Base-by-base conservation (phyloP, 2,797 vertebrate genomes). In the Spinus pinus region DNA sequence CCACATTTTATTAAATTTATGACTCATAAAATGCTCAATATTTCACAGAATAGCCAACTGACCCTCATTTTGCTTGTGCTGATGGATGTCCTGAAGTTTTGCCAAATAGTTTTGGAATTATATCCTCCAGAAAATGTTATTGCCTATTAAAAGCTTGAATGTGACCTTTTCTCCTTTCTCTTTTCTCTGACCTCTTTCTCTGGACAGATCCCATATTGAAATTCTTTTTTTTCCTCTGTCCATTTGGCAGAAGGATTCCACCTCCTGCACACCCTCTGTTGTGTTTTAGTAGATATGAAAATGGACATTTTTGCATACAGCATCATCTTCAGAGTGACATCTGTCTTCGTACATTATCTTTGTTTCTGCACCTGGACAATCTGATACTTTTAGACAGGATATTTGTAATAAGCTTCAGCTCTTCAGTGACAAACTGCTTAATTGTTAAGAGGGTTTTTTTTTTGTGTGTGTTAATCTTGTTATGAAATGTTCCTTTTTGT, bases 101-200 rank as follows among this genome's bases (percentile, higher is more conserved):
- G 96, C 97, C 97, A 97, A 96, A 96, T 97, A 95, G 61, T 96
- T 97, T 95, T 67, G 86, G 92, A 95, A 96, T 96, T 95, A 87
- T 94, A 89, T 97, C 56, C 94, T 96, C 79, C 73, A 94, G 89
- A 91, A 96, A 93, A 88, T 90, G 75, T 86, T 97, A 80, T 41
- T 96, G 89, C 88, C 75, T 96, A 84, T 96, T 94, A 95, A 92
- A 94, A 93, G 79, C 93, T 94, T 95, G 85, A 83, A 93, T 80
- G 72, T 86, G 92, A 94, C 87, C 89, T 95, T 92, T 93, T 88
- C 51, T 92, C 92, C 75, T 80, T 94, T 93, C 58, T 92, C 46
- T 96, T 90, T 84, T 95, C 67, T 86, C 65, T 86, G 81, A 93
- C 90, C 74, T 80, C 72, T 81, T 7, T 88, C 54, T 81, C 84